Evolutionary conservation across 2,888 invertebrate genomes (phyloP).

Genomic region (Entomobrya multifasciata): DNA sequence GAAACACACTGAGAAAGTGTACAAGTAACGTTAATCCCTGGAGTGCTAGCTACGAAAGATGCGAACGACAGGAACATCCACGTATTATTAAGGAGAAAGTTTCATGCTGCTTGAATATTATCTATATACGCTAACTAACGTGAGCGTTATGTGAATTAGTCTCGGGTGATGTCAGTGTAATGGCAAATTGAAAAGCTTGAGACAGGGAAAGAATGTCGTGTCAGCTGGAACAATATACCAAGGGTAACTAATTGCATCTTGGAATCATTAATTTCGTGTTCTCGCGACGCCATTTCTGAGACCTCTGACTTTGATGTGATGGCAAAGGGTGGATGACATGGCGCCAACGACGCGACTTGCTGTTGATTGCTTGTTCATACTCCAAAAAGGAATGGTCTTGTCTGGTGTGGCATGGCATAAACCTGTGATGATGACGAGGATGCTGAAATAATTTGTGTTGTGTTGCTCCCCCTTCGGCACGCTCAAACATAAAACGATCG

Average conservation of each 20-base stretch:
- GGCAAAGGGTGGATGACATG: constrained; percentile 57
- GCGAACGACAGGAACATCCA: too few species aligned
- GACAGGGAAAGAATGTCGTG: constrained; percentile 49
- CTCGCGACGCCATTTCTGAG: constrained; percentile 41
- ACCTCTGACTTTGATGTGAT: constrained; percentile 55
- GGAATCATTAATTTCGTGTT: constrained; percentile 65
- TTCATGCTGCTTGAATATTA: too few species aligned
- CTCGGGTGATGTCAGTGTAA: constrained; percentile 30
- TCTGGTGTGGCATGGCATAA: not conserved
- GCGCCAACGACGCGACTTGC: constrained; percentile 51
- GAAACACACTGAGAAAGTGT: too few species aligned
- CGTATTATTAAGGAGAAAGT: too few species aligned
- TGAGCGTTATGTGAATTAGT: constrained; percentile 33
- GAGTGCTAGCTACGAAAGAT: too few species aligned
- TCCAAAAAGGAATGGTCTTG: not conserved
- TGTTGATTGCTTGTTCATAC: constrained; percentile 55
- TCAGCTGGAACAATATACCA: constrained; percentile 41
- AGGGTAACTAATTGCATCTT: constrained; percentile 61
- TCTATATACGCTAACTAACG: too few species aligned
- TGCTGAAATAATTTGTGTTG: constrained; percentile 36
- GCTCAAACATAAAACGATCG: not conserved
- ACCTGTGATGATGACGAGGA: constrained; percentile 1
- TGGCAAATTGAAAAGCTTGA: constrained; percentile 52
- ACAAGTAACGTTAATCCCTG: too few species aligned
- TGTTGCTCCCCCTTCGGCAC: not conserved